Conservation (phyloP, 2,888 invertebrate genomes). For the Meteorus colon region DNA sequence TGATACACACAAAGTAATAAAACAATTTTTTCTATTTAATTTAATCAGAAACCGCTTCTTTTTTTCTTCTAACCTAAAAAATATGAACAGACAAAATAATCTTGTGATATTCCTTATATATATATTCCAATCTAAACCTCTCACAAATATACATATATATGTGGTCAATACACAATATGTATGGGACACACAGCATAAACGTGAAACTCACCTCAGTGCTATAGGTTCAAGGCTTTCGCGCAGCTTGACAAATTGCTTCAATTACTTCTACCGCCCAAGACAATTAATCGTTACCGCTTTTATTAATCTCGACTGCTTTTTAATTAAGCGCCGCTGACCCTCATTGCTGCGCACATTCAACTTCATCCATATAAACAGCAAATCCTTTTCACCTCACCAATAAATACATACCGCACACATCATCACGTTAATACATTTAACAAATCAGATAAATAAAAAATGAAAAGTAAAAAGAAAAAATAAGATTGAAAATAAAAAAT, state of each 20-base stretch:
- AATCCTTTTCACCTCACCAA: slow-evolving; percentile 26
- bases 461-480: neutral
- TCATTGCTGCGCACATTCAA: slow-evolving; percentile 54
- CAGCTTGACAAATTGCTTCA: slow-evolving; percentile 62
- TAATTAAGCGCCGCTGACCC: slow-evolving; percentile 64
- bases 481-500: neutral
- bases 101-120: neutral
- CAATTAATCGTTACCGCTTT: slow-evolving; percentile 65
- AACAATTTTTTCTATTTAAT: too few species aligned
- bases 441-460: too few species aligned
- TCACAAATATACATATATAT: neutral
- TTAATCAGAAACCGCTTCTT: too few species aligned
- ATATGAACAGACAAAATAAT: neutral
- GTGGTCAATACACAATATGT: slow-evolving; percentile 1
- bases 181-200: slow-evolving; percentile 9
- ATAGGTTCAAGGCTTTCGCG: slow-evolving; percentile 55
- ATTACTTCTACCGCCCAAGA: slow-evolving; percentile 60
- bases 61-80: neutral
- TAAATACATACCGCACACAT: slow-evolving; percentile 19
- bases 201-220: slow-evolving; percentile 30
- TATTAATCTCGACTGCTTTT: slow-evolving; percentile 68
- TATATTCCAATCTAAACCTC: neutral
- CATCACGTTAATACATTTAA: neutral
- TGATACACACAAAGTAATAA: too few species aligned
- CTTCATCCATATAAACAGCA: slow-evolving; percentile 45